phyloP scores from a whole-genome alignment of 2,797 vertebrate species.

The Danio albolineatus region DNA sequence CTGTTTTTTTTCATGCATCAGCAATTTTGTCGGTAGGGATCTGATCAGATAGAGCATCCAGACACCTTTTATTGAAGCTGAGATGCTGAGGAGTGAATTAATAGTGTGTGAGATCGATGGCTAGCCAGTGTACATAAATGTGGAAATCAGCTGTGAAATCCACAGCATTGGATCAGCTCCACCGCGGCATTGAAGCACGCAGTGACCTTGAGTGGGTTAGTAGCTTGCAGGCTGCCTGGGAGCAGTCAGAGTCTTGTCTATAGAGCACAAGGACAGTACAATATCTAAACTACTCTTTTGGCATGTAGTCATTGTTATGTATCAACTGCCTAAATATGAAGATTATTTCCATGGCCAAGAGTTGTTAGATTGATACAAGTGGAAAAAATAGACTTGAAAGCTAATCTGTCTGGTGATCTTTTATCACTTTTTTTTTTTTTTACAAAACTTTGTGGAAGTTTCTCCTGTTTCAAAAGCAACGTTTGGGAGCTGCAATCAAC shows the following conservation, averaged over 20 bases:
- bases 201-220: not conserved
- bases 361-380: not conserved
- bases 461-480: not conserved
- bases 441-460: not conserved
- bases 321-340: not conserved
- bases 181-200: not conserved
- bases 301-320: not conserved
- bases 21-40: slow-evolving; percentile 30
- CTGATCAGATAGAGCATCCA: slow-evolving; percentile 72
- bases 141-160: slow-evolving; percentile 22
- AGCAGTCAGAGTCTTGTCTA: not conserved
- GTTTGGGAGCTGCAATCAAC: too few relatives aligned
- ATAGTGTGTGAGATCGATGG: slow-evolving; percentile 43
- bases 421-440: not conserved
- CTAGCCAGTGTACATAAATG: slow-evolving; percentile 24
- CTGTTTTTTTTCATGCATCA: slow-evolving; percentile 3
- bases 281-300: not conserved
- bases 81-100: slow-evolving; percentile 4
- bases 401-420: not conserved
- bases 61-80: slow-evolving; percentile 36
- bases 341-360: not conserved
- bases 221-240: not conserved
- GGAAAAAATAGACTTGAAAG: not conserved
- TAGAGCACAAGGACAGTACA: not conserved
- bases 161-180: not conserved